Evolutionary conservation across 2,888 invertebrate genomes (phyloP).

Genomic region (Acrobasis consociella): DNA sequence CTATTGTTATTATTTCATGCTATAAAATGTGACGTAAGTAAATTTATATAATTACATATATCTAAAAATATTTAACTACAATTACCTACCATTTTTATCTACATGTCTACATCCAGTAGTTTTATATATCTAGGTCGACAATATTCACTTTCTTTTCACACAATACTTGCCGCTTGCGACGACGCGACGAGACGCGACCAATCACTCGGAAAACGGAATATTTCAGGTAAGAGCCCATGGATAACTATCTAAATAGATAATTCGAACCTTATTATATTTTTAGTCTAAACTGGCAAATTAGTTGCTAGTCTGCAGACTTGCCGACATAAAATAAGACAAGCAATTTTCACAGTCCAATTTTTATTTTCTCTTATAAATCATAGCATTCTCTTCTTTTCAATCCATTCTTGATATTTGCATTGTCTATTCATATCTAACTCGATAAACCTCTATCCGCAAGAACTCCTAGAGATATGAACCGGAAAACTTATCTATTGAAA

Average conservation of each 20-base stretch:
- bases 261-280: not conserved
- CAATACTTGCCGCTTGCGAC: slow-evolving; percentile 11
- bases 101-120: not conserved
- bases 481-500: slow-evolving; percentile 19
- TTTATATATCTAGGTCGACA: not conserved
- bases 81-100: not conserved
- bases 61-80: too few relatives aligned
- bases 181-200: slow-evolving; percentile 17
- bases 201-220: slow-evolving; percentile 22
- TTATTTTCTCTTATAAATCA: too few relatives aligned
- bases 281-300: too few relatives aligned
- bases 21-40: too few relatives aligned
- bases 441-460: not conserved
- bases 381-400: too few relatives aligned
- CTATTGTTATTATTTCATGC: too few relatives aligned
- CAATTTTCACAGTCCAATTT: too few relatives aligned
- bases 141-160: slow-evolving; percentile 20
- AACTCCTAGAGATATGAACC: slow-evolving; percentile 6
- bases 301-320: too few relatives aligned
- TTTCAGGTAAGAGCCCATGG: slow-evolving; percentile 6
- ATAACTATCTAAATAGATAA: not conserved
- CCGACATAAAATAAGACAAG: too few relatives aligned
- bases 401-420: not conserved
- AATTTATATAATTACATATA: too few relatives aligned
- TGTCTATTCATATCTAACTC: not conserved